Base-by-base conservation (phyloP, 1,140 invertebrate genomes). In the Zaprionus africanus region DNA sequence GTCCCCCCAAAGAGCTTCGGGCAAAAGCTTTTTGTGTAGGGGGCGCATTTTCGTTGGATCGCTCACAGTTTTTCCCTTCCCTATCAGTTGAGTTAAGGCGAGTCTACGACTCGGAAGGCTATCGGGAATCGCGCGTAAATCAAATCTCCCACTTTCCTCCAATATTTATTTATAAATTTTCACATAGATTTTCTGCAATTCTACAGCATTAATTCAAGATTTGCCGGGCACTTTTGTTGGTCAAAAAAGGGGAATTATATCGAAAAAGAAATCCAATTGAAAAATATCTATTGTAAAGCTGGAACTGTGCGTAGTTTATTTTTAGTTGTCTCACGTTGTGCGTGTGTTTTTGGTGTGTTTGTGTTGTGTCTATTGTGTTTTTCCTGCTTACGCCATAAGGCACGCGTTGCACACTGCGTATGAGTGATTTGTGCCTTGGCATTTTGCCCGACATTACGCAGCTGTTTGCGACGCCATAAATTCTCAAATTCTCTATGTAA, bases 361-460 rank as follows among this genome's bases (percentile, higher is more conserved):
- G 34, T 79, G 41, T 46, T 46, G 41, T 46, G 41, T 69, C 86
- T 82, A 90, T 90, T 88, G 85, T 90, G 76, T 57, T 88, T 85
- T 58, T 49, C 62, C 51, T 70, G 66, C 76, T 86, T 82, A 76
- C 76, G 85, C 76, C 72, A 79, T 68, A 75, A 46, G 49, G 38
- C 61, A 69, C 65, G 66, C 65, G 76, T 53, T 74, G 49, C 72
- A 76, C 69, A 76, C 76, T 90, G 82, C 85, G 82, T 90, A 90
- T 85, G 86, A 82, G 79, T 90, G 82, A 90, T 90, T 82, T 88
- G 80, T 81, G 83, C 68, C 56, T 80, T 77, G 85, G 86, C 85
- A 80, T 54, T 51, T 62, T 90, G 85, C 85, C 85, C 86, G 76
- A 85, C 76, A 90, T 90, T 85, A 90, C 86, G 86, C 85, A 90